Conservation (phyloP, 2,888 invertebrate genomes). For the Caenorhabditis uteleia region DNA sequence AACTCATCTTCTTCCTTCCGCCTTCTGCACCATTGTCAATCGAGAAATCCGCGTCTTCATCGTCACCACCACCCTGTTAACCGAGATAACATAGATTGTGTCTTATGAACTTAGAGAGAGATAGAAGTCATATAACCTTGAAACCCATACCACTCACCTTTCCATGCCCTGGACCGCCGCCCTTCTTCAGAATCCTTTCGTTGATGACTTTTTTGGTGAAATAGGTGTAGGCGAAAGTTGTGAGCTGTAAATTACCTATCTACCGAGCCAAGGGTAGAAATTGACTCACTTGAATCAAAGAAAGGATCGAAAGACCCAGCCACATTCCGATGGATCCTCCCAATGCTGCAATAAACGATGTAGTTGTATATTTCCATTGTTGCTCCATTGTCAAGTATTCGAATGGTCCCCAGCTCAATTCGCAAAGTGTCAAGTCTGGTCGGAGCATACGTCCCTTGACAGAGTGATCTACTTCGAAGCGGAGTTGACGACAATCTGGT, state of each 20-base stretch:
- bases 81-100: too few relatives aligned
- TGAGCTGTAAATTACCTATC: slow-evolving; percentile 47
- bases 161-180: too few relatives aligned
- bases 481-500: slow-evolving; percentile 61
- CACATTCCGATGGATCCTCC: slow-evolving; percentile 69
- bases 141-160: too few relatives aligned
- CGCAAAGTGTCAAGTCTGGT: slow-evolving; percentile 62
- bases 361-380: slow-evolving; percentile 56
- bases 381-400: slow-evolving; percentile 68
- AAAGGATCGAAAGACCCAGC: slow-evolving; percentile 67
- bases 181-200: slow-evolving; percentile 49
- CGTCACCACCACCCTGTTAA: slow-evolving; percentile 8
- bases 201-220: slow-evolving; percentile 56
- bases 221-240: slow-evolving; percentile 61
- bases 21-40: slow-evolving; percentile 28
- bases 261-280: background rate
- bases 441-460: slow-evolving; percentile 62
- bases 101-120: too few relatives aligned
- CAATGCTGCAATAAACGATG: slow-evolving; percentile 66
- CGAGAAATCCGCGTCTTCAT: slow-evolving; percentile 31
- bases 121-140: too few relatives aligned
- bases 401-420: slow-evolving; percentile 67
- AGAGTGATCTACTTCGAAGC: slow-evolving; percentile 63
- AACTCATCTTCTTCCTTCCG: slow-evolving; percentile 43
- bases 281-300: slow-evolving; percentile 61